Evolutionary conservation across 2,888 invertebrate species (phyloP).

Genomic region (Caenorhabditis doughertyi): DNA sequence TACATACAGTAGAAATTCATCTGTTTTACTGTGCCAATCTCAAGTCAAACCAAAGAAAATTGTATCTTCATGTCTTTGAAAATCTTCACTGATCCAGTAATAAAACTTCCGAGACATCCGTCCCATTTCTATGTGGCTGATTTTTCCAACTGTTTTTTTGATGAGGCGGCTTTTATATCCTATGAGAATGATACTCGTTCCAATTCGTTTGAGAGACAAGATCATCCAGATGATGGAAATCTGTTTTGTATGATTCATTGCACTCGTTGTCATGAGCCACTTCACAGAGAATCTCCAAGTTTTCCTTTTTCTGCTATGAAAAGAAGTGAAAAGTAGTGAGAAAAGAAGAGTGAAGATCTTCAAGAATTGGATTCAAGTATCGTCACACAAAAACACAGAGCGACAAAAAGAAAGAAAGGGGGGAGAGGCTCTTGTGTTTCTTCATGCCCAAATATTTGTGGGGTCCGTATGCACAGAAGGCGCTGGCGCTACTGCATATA

Average conservation of each 20-base stretch:
- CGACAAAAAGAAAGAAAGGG: slow-evolving; percentile 1
- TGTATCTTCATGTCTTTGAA: too few species aligned
- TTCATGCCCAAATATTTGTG: slow-evolving; percentile 56
- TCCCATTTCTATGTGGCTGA: too few species aligned
- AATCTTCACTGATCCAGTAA: too few species aligned
- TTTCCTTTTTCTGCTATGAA: slow-evolving; percentile 20
- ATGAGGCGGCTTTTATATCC: too few species aligned
- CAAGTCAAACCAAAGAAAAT: too few species aligned
- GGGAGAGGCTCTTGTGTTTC: slow-evolving; percentile 56
- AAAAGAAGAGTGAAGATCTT: slow-evolving; percentile 29
- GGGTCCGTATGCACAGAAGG: slow-evolving; percentile 37
- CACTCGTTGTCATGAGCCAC: slow-evolving; percentile 17
- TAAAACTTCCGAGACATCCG: too few species aligned
- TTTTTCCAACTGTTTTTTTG: too few species aligned
- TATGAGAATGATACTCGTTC: too few species aligned
- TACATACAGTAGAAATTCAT: too few species aligned
- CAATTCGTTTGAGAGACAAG: slow-evolving; percentile 1
- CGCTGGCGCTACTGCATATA: slow-evolving; percentile 30
- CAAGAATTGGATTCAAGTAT: slow-evolving; percentile 62
- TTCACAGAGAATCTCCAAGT: slow-evolving; percentile 44
- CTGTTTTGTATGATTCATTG: slow-evolving; percentile 37
- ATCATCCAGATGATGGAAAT: slow-evolving; percentile 39
- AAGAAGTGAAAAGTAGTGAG: slow-evolving; percentile 24
- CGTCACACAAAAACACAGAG: slow-evolving; percentile 48
- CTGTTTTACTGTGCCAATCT: too few species aligned